Base-by-base conservation (phyloP, 2,797 vertebrate species). In the Pygocentrus nattereri region DNA sequence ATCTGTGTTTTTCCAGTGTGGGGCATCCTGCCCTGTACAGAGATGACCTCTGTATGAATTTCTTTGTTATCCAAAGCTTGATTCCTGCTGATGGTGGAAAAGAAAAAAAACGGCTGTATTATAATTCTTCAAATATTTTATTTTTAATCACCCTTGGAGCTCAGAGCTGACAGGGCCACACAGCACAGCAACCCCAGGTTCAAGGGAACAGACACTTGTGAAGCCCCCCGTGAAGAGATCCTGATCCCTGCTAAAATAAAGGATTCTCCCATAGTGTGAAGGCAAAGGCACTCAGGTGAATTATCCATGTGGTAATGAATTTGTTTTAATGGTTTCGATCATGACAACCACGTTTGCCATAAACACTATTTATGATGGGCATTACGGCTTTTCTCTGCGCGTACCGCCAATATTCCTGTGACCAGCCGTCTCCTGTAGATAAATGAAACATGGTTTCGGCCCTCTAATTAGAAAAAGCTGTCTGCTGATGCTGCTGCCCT, bases 291-390 rank as follows among this genome's bases (percentile, higher is more conserved):
- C 92, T 93, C 92, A 92, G 90, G 91, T 93, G 92, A 93, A 90
- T 94, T 92, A 93, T 93, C 91, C 89, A 84, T 85, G 88, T 89
- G 78, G 87, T 88, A 88, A 86, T 94, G 93, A 93, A 94, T 94
- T 93, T 93, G 87, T 85, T 86, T 90, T 93, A 93, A 94, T 94
- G 89, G 93, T 94, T 93, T 92, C 6, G 87, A 93, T 89, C 62
- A 85, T 90, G 92, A 90, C 91, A 91, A 86, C 85, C 92, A 90
- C 90, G 90, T 93, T 93, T 93, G 90, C 93, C 89, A 94, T 94
- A 93, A 94, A 95, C 92, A 88, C 88, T 92, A 93, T 94, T 95
- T 93, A 94, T 91, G 92, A 90, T 79, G 58, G 85, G 85, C 89
- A 92, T 92, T 94, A 93, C 85, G 88, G 87, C 88, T 85, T 78